phyloP scores from a whole-genome alignment of 1,140 invertebrate species.

The Ericerus pela region DNA sequence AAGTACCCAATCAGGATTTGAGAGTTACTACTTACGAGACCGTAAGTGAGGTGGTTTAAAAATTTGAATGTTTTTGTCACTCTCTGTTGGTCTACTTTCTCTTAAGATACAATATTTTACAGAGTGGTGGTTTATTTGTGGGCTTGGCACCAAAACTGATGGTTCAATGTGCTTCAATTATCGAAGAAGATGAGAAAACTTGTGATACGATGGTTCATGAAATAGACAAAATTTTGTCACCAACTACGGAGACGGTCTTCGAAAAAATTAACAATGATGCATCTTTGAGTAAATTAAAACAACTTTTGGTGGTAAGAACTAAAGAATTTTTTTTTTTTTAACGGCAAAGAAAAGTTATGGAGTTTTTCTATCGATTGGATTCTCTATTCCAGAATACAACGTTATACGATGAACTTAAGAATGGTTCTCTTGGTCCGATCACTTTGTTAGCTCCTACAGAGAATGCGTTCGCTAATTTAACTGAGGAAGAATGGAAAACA shows the following conservation, averaged over 20 bases:
- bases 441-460: conserved; percentile 35
- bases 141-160: conserved; percentile 29
- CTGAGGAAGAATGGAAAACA: conserved; percentile 27
- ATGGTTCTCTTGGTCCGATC: conserved; percentile 25
- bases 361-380: not conserved
- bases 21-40: conserved; percentile 3
- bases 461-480: conserved; percentile 31
- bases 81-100: not conserved
- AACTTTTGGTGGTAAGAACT: conserved; percentile 28
- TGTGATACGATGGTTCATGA: conserved; percentile 35
- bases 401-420: conserved; percentile 29
- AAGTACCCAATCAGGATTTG: conserved; percentile 23
- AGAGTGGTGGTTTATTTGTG: conserved; percentile 22
- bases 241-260: conserved; percentile 29
- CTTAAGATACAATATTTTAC: not conserved
- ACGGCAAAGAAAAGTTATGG: not conserved
- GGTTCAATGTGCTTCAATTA: conserved; percentile 38
- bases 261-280: conserved; percentile 28
- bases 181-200: conserved; percentile 32
- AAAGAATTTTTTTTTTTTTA: conserved; percentile 10
- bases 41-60: not conserved
- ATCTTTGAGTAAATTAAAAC: conserved; percentile 30
- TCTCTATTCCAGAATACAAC: conserved; percentile 27
- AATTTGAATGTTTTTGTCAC: not conserved
- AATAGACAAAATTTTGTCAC: conserved; percentile 31